Base-by-base conservation (phyloP, 2,888 invertebrate species). In the Dendrolimus pini region DNA sequence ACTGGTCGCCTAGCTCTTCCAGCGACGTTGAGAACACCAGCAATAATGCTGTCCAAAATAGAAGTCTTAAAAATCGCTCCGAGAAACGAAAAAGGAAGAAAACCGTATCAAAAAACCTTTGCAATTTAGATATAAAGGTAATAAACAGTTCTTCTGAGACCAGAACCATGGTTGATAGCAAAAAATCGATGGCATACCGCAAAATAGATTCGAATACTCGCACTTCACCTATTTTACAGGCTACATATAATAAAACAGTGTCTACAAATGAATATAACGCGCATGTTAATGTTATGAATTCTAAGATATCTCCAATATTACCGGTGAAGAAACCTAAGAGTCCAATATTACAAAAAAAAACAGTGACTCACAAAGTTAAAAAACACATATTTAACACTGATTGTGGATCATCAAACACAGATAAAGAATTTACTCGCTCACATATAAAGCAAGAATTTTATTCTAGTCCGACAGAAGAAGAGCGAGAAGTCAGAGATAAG, bases 1-100 rank as follows among this genome's bases (percentile, higher is more conserved):
- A 71, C 59, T 88, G 87, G 88, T 81, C 88, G 12, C 80, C 77
- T 3, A 86, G 85, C 61, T 82, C 85, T 18, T 82, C 84, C 0
- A 87, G 86, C 64, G 89, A 86, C 42, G 76, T 75, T 57, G 88
- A 88, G 66, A 75, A 78, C 58, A 57, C 62, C 9, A 59, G 66
- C 9, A 59, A 61, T 53, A 67, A 61, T 53, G 70, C 67, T 57
- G 57, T 65, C 12, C 61, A 52, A 53, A 74, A 66, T 52, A 55
- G 61, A 58, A 60, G 61, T 30, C 68, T 63, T 9, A 72, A 62
- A 61, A 61, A 57, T 41, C 59, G 57, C 55, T 67, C 58, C 52
- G 69, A 69, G 13, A 86, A 85, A 60, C 75, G 84, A 67, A 89
- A 87, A 75, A 80, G 82, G 10, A 84, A 73, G 65, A 75, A 70